phyloP scores from a whole-genome alignment of 2,888 invertebrate genomes.

The Chironomus tentans region DNA sequence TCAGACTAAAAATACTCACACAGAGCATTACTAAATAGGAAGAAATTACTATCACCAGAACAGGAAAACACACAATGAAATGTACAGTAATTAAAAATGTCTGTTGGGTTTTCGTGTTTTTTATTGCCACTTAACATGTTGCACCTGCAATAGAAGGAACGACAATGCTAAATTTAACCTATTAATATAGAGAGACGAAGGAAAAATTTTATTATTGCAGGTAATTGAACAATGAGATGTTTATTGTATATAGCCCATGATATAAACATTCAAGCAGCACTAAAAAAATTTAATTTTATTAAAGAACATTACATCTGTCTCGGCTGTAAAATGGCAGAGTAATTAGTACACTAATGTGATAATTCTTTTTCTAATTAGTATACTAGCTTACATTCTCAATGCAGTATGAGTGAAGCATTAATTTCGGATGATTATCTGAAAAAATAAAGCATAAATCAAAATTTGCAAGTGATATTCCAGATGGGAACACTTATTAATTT shows the following conservation, averaged over 20 bases:
- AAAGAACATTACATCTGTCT: neutral
- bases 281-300: neutral
- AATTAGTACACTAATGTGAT: neutral
- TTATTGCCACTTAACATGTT: neutral
- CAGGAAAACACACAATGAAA: neutral
- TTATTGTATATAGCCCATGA: neutral
- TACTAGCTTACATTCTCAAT: too few species aligned
- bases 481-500: too few species aligned
- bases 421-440: too few species aligned
- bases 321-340: neutral
- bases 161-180: neutral
- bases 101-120: neutral
- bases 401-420: too few species aligned
- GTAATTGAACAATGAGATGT: neutral
- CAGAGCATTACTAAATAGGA: neutral
- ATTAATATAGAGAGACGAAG: neutral
- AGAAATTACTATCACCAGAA: neutral
- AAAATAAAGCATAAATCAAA: too few species aligned
- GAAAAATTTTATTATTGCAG: neutral
- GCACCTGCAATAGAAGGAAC: neutral
- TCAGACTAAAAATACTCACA: neutral
- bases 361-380: neutral
- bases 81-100: neutral
- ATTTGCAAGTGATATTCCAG: too few species aligned
- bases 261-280: neutral